Conservation (phyloP, 2,888 invertebrate species). For the Phymatocera aterrima region DNA sequence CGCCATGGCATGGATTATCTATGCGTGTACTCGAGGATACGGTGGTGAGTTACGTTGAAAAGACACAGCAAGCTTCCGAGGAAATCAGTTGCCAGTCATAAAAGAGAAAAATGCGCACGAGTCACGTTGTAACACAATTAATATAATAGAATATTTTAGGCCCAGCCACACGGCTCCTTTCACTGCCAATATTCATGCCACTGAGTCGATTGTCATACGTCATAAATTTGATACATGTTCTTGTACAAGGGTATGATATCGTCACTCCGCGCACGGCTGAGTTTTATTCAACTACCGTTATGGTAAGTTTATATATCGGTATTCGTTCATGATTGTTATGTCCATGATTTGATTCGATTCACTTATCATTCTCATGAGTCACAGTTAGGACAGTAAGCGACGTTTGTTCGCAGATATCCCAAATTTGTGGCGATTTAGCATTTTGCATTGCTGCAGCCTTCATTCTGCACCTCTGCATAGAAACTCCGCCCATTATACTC, state of each 20-base stretch:
- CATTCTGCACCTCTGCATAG: constrained; percentile 46
- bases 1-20: constrained; percentile 76
- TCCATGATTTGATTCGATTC: too few relatives aligned
- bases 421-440: constrained; percentile 43
- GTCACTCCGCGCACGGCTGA: constrained; percentile 62
- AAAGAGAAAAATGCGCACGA: too few relatives aligned
- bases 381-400: not conserved
- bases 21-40: constrained; percentile 75
- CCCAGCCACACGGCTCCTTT: constrained; percentile 77
- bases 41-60: constrained; percentile 69
- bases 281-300: constrained; percentile 65
- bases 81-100: not conserved
- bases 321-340: not conserved
- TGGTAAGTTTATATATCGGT: constrained; percentile 56
- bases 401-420: not conserved
- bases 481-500: constrained; percentile 50
- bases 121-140: not conserved
- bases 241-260: constrained; percentile 69
- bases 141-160: constrained; percentile 65
- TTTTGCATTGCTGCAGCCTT: constrained; percentile 41
- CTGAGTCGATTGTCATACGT: constrained; percentile 69
- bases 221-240: constrained; percentile 68
- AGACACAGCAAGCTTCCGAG: not conserved
- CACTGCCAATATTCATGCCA: constrained; percentile 74
- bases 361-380: not conserved